These are phyloP conservation scores for Beroe forskalii DNA, from an alignment of 37 sponge, comb jelly and placozoan species.

Conservation along the genomic window DNA sequence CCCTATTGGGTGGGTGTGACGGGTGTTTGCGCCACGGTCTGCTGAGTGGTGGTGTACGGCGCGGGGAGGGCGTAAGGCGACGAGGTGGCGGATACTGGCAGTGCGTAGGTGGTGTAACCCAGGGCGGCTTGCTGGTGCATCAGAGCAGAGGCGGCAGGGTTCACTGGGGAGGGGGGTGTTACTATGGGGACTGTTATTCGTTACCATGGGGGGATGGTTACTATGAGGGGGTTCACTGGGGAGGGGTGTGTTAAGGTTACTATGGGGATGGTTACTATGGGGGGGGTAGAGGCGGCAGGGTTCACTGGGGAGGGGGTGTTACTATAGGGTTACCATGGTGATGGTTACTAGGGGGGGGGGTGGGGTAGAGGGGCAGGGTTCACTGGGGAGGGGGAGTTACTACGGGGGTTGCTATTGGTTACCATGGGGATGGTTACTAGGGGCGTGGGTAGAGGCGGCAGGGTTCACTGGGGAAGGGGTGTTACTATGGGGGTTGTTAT, in stretches of 20 bases:
- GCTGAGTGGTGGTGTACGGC: slow-evolving; percentile 21
- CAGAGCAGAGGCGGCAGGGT: slow-evolving; percentile 26
- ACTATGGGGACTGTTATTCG: too few relatives aligned
- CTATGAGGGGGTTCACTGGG: too few relatives aligned
- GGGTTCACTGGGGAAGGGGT: slow-evolving; percentile 25
- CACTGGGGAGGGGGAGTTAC: too few relatives aligned
- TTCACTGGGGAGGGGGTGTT: slow-evolving; percentile 29
- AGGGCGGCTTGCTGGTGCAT: slow-evolving; percentile 63
- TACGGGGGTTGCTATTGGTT: too few relatives aligned
- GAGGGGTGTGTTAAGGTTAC: too few relatives aligned
- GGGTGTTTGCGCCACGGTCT: slow-evolving; percentile 18
- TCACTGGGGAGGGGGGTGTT: slow-evolving; percentile 15
- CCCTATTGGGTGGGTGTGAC: slow-evolving; percentile 61
- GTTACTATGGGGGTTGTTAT: too few relatives aligned
- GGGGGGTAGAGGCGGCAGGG: slow-evolving; percentile 2
- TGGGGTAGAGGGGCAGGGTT: too few relatives aligned
- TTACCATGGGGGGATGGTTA: too few relatives aligned
- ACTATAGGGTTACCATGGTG: too few relatives aligned
- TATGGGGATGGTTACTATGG: too few relatives aligned
- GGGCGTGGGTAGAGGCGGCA: neutral
- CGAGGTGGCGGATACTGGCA: slow-evolving; percentile 7
- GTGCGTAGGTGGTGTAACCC: slow-evolving; percentile 54
- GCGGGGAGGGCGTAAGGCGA: slow-evolving; percentile 1
- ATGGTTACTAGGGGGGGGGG: too few relatives aligned
- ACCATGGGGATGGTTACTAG: too few relatives aligned